phyloP scores from a whole-genome alignment of 2,113 vertebrate genomes.

The Etheostoma cragini region DNA sequence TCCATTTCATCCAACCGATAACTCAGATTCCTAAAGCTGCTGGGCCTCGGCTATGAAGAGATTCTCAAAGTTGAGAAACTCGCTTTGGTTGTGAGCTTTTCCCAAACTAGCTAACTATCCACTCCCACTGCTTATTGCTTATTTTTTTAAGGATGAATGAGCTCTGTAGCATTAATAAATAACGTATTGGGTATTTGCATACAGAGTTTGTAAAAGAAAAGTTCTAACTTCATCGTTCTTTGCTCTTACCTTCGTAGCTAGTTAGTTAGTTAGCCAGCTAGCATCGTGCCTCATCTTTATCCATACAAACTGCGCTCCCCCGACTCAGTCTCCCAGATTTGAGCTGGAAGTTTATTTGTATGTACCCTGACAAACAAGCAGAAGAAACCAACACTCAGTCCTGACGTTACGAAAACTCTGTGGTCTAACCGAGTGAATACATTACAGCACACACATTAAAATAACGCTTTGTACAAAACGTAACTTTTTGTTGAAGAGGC shows the following conservation, averaged over 20 bases:
- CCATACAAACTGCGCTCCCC: slow-evolving; percentile 63
- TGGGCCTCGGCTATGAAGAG: slow-evolving; percentile 50
- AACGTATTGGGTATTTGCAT: neutral
- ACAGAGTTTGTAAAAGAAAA: neutral
- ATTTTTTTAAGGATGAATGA: neutral
- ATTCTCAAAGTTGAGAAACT: slow-evolving; percentile 42
- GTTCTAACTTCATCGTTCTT: neutral
- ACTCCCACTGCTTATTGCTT: neutral
- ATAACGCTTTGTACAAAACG: neutral
- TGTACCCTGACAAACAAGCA: neutral
- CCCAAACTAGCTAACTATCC: neutral
- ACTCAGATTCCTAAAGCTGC: slow-evolving; percentile 24
- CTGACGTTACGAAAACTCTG: neutral
- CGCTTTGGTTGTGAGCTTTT: neutral
- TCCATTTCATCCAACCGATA: neutral
- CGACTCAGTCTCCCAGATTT: slow-evolving; percentile 55
- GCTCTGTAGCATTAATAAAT: neutral
- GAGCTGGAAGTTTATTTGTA: slow-evolving; percentile 40
- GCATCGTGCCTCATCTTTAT: slow-evolving; percentile 69
- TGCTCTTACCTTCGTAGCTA: slow-evolving; percentile 64
- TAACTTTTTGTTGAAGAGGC: slow-evolving; percentile 29
- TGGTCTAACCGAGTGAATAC: neutral
- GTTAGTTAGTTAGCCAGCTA: slow-evolving; percentile 72
- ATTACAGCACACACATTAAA: neutral
- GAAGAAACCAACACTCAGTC: neutral